Evolutionary conservation across 2,797 vertebrate genomes (phyloP), one percentile per base, ranked within the genome.

Genomic region (Australoheros facetus): DNA sequence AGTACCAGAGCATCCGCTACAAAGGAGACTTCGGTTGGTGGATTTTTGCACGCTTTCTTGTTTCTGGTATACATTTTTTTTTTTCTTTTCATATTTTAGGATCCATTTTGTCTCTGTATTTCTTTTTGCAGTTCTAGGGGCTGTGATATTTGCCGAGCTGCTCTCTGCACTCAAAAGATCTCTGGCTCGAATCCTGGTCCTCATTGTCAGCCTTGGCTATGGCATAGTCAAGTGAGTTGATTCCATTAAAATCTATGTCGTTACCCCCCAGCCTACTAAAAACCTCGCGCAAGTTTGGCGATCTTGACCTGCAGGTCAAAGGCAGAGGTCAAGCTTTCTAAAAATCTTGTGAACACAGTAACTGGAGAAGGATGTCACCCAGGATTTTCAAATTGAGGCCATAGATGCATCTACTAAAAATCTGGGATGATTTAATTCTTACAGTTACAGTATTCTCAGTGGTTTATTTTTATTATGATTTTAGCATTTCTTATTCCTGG

Each of bases 161-260:
- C 96, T 99, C 57, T 99, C 98, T 0, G 97, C 97, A 5, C 95
- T 99, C 82, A 99, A 99, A 90, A 95, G 98, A 79, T 98, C 98
- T 0, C 88, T 99, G 53, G 98, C 98, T 82, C 96, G 98, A 81
- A 97, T 97, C 85, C 93, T 99, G 76, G 97, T 99, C 82, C 97
- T 99, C 85, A 98, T 99, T 51, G 97, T 99, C 89, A 99, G 97
- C 80, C 93, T 99, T 30, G 98, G 98, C 60, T 99, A 99, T 26
- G 98, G 98, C 42, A 99, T 99, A 72, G 98, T 99, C 90, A 98
- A 96, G 98, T 98, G 84, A 95, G 96, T 96, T 34, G 5, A 37
- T 37, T 34, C 32, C 39, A 64, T 21, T 5, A 23, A 62, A 64
- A 19, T 21, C 7, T 23, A 34, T 51, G 8, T 32, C 10, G 51